phyloP scores from a whole-genome alignment of 1,140 invertebrate species.

The Aphelinus atriplicis region DNA sequence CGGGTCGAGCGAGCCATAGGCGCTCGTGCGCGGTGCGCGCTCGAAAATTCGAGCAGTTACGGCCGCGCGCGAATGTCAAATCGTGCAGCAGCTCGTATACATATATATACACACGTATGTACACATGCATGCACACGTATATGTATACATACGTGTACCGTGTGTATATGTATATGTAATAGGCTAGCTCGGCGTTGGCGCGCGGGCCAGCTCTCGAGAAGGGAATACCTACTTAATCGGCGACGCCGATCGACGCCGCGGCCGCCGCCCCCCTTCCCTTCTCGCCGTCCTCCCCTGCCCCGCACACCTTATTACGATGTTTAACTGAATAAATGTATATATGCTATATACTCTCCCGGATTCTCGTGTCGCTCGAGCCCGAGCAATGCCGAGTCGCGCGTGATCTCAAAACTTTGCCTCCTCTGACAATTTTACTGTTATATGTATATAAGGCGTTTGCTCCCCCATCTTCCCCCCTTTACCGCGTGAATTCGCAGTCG shows the following conservation, averaged over 20 bases:
- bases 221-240: slow-evolving; percentile 17
- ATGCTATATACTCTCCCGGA: neutral
- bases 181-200: neutral
- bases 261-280: neutral
- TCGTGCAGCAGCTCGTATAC: neutral
- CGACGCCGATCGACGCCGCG: neutral
- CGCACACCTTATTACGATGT: slow-evolving; percentile 15
- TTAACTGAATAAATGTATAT: slow-evolving; percentile 19
- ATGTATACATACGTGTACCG: no score
- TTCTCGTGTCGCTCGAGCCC: neutral
- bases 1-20: no score
- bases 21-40: neutral
- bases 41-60: slow-evolving; percentile 9
- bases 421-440: no score
- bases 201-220: neutral
- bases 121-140: no score
- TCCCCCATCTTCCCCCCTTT: no score
- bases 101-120: no score
- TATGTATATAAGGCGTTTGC: no score
- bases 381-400: no score
- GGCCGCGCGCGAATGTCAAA: slow-evolving; percentile 18
- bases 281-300: no score
- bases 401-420: no score
- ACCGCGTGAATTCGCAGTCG: no score
- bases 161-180: no score